Conservation (phyloP, 1,140 invertebrate species). For the Drosophila burlai region DNA sequence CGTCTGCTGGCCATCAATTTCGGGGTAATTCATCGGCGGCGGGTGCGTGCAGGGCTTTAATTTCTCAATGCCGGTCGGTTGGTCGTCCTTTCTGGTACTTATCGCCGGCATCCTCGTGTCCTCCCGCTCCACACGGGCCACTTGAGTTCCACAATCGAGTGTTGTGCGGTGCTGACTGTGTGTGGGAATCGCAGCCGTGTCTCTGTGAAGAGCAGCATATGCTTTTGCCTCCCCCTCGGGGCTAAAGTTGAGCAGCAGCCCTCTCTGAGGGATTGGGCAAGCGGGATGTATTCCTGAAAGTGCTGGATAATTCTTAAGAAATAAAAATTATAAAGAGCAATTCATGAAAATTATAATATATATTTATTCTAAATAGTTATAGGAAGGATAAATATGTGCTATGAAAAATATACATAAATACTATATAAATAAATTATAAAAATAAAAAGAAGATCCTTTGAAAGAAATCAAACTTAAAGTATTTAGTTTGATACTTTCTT, state of each 20-base stretch:
- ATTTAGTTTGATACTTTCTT: background rate
- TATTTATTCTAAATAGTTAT: too few relatives aligned
- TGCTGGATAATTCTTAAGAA: background rate
- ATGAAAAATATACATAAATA: too few relatives aligned
- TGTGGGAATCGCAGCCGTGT: constrained; percentile 53
- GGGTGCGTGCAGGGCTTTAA: constrained; percentile 74
- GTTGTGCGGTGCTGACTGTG: constrained; percentile 45
- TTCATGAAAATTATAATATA: too few relatives aligned
- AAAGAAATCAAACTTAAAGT: background rate
- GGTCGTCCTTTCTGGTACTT: constrained; percentile 58
- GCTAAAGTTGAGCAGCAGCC: background rate
- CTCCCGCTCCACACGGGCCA: constrained; percentile 33
- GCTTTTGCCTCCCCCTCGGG: constrained; percentile 46
- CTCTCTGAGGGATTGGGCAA: background rate
- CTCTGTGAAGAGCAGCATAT: constrained; percentile 76
- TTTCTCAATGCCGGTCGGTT: constrained; percentile 65
- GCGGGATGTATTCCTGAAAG: background rate
- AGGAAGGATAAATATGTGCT: too few relatives aligned
- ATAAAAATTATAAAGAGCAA: background rate
- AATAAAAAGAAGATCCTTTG: background rate
- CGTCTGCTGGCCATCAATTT: constrained; percentile 81
- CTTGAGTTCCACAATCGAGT: constrained; percentile 75
- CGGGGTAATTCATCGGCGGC: constrained; percentile 46
- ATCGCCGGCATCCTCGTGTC: constrained; percentile 46
- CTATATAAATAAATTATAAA: too few relatives aligned